Base-by-base conservation (phyloP, 2,797 vertebrate species). In the Bovichtus variegatus region DNA sequence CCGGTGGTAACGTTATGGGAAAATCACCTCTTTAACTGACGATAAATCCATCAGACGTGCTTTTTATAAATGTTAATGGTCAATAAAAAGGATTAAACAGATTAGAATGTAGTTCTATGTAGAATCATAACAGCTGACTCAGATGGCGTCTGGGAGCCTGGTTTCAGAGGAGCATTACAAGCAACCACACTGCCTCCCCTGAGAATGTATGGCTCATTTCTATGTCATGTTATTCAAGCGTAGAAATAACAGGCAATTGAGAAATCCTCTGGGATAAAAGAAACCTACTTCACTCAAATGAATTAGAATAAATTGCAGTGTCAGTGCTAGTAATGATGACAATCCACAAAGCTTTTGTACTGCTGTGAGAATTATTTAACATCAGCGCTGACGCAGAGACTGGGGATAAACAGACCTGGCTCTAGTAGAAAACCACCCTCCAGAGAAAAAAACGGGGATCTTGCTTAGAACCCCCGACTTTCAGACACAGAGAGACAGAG, bases 241-340 rank as follows among this genome's bases (percentile, higher is more conserved):
- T 18, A 69, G 79, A 74, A 82, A 83, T 82, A 90, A 80, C 74
- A 74, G 67, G 76, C 79, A 76, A 85, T 34, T 64, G 64, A 85
- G 69, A 78, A 77, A 61, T 80, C 77, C 78, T 67, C 63, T 41
- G 78, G 84, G 82, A 84, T 55, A 60, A 82, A n/a, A 73, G 71
- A 83, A 74, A 73, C 70, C 62, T 67, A 76, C 66, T 81, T 80
- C 71, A 74, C 36, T 80, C 59, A 62, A 57, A 69, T 18, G 23
- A 79, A 71, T 78, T 72, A 47, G 68, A 81, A 84, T 76, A 65
- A 86, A 80, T 34, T 21, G 27, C 62, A 31, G 63, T 31, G 76
- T 86, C 86, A 69, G 44, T 47, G 73, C 69, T 66, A 79, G 67
- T 80, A 73, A 84, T 76, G 70, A 85, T 51, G 74, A 84, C 57